These are phyloP conservation scores for Scaptomyza reducta DNA, from an alignment of 2,888 invertebrate genomes.

Conservation along the genomic window DNA sequence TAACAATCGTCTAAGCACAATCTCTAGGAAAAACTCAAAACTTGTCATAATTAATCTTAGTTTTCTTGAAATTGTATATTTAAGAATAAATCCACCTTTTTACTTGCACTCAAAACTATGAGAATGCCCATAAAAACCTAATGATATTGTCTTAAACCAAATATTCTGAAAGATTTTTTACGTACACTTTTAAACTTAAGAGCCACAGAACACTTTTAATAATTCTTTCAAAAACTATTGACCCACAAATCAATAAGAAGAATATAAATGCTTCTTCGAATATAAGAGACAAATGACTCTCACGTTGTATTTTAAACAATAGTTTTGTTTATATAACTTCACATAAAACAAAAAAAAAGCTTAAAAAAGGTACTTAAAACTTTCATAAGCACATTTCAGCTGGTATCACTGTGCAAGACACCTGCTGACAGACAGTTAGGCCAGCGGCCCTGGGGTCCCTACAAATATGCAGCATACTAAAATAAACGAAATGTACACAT, in stretches of 20 bases:
- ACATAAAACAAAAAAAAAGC: not conserved
- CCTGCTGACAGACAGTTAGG: conserved; percentile 39
- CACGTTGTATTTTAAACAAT: not conserved
- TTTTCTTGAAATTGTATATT: too few species aligned
- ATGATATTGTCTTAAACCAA: too few species aligned
- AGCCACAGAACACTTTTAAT: too few species aligned
- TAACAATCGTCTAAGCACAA: too few species aligned
- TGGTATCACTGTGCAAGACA: conserved; percentile 34
- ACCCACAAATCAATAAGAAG: not conserved
- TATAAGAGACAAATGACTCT: not conserved
- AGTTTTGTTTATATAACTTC: not conserved
- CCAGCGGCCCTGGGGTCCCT: conserved; percentile 26
- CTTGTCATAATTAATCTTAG: too few species aligned
- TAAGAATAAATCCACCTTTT: too few species aligned
- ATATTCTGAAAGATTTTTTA: too few species aligned
- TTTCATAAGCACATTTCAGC: not conserved
- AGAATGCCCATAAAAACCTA: too few species aligned
- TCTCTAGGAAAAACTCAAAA: too few species aligned
- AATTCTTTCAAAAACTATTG: too few species aligned
- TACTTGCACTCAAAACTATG: too few species aligned
- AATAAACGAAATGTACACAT: conserved; percentile 1
- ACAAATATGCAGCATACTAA: conserved; percentile 12
- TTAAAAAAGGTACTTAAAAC: not conserved
- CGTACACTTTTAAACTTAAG: not conserved
- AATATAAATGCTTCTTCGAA: not conserved